Base-by-base conservation (phyloP, 2,888 invertebrate genomes). In the Lycocerus yunnanus region DNA sequence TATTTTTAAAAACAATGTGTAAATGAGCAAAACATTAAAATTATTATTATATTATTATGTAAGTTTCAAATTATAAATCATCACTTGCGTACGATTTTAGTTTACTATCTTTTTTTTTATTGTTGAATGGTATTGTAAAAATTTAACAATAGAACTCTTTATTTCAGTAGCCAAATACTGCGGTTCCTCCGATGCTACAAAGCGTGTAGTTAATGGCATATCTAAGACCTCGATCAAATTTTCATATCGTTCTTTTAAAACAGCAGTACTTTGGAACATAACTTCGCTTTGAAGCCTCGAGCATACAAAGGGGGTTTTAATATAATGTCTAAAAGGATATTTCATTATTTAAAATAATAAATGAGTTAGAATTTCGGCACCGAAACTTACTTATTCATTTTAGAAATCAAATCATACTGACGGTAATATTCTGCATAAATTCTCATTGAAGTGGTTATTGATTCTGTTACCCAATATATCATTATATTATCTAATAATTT, bases 391-490 rank as follows among this genome's bases (percentile, higher is more conserved):
- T 63, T 15, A 18, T 63, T 20, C 61, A 63, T 63, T 16, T 11
- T 63, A 16, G 20, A 63, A 13, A n/a, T 15, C 3, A n/a, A 16
- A n/a, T 63, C 9, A n/a, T 3, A 13, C 18, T 18, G 20, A 18
- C n/a, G 13, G 3, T n/a, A 13, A 63, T 63, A 18, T n/a, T 63
- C 61, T 11, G 93, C 86, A 82, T 95, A 96, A n/a, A 94, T 86
- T 24, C 96, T 89, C 87, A 92, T 89, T 0, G 95, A 93, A 0
- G 94, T 91, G 0, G 93, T 93, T 9, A 95, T 93, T 8, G 91
- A 91, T 63, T 90, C 90, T 0, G 92, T 90, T 0, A 91, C 84
- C 94, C 95, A 96, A 86, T 96, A 97, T 68, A 95, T 86, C 93
- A 94, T 94, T 0, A 96, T 84, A 80, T 95, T 94, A 80, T 95